These are phyloP conservation scores for Platyscapa corneri DNA, from an alignment of 1,140 invertebrate genomes.

Conservation along the genomic window DNA sequence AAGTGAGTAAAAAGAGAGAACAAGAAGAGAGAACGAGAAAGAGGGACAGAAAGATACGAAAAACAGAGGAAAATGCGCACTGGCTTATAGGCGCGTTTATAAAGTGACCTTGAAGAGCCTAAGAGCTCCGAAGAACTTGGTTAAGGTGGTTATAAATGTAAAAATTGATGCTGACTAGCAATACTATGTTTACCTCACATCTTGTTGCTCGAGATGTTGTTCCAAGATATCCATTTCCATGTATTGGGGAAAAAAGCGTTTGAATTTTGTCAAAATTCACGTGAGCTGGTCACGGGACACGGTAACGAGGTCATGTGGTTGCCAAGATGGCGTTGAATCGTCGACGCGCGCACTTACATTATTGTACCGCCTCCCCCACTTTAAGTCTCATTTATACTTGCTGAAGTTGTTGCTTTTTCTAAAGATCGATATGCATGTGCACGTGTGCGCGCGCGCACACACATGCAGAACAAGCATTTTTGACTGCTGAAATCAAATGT, in stretches of 20 bases:
- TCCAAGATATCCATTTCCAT: slow-evolving; percentile 73
- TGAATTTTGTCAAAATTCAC: slow-evolving; percentile 76
- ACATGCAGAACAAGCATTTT: too few relatives aligned
- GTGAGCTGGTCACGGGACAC: slow-evolving; percentile 76
- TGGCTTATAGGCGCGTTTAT: slow-evolving; percentile 59
- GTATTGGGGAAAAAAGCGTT: slow-evolving; percentile 58
- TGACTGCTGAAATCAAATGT: not conserved
- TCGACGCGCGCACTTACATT: slow-evolving; percentile 53
- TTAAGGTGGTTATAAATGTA: not conserved
- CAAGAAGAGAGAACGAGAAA: not conserved
- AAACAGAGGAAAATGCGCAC: slow-evolving; percentile 60
- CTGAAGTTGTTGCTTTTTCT: not conserved
- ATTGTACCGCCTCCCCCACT: slow-evolving; percentile 19
- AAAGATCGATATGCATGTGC: not conserved
- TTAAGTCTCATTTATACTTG: not conserved
- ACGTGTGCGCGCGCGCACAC: too few relatives aligned
- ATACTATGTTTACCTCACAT: slow-evolving; percentile 65
- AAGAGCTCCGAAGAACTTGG: slow-evolving; percentile 48
- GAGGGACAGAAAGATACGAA: slow-evolving; percentile 4
- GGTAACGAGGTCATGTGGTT: slow-evolving; percentile 75
- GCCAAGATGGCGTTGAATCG: slow-evolving; percentile 67
- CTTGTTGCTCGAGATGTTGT: slow-evolving; percentile 71
- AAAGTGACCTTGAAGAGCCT: slow-evolving; percentile 69
- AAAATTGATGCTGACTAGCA: not conserved
- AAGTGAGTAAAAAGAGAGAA: not conserved